phyloP scores from a whole-genome alignment of 1,140 invertebrate species.

The Zaprionus africanus region DNA sequence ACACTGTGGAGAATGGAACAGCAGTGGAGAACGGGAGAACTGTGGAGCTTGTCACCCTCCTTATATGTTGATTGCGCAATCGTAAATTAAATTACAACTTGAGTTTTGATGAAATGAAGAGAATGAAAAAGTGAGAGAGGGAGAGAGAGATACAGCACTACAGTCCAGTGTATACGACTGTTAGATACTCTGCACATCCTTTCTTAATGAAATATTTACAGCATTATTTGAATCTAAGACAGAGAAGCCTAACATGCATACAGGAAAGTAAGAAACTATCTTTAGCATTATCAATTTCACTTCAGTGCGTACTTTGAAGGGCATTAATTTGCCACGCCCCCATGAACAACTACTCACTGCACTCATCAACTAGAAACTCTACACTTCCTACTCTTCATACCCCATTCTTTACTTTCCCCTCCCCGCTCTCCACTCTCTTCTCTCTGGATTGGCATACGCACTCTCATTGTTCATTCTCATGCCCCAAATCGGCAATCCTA shows the following conservation, averaged over 20 bases:
- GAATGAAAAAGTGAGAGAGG: neutral
- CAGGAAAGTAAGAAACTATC: neutral
- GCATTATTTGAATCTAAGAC: neutral
- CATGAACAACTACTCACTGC: neutral
- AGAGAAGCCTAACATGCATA: neutral
- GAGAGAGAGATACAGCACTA: too few relatives aligned
- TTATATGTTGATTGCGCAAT: constrained; percentile 24
- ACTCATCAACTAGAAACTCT: neutral
- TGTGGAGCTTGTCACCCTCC: constrained; percentile 1
- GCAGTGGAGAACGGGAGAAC: neutral
- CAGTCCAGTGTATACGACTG: neutral
- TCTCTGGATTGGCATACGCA: neutral
- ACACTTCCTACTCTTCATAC: neutral
- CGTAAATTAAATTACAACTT: constrained; percentile 14
- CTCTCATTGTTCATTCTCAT: constrained; percentile 3
- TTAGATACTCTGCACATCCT: neutral
- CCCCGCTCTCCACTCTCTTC: neutral
- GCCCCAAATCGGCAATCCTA: constrained; percentile 4
- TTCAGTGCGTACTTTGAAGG: too few relatives aligned
- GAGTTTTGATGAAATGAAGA: neutral
- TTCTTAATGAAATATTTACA: neutral
- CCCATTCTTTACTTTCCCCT: neutral
- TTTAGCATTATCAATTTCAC: constrained; percentile 13
- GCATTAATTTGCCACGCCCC: constrained; percentile 40
- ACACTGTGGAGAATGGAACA: neutral